Percentiles rank a stretch among this genome's conserved stretches.
Conservation (phyloP, 2,113 vertebrate species). For the Nycticorax nycticorax region DNA sequence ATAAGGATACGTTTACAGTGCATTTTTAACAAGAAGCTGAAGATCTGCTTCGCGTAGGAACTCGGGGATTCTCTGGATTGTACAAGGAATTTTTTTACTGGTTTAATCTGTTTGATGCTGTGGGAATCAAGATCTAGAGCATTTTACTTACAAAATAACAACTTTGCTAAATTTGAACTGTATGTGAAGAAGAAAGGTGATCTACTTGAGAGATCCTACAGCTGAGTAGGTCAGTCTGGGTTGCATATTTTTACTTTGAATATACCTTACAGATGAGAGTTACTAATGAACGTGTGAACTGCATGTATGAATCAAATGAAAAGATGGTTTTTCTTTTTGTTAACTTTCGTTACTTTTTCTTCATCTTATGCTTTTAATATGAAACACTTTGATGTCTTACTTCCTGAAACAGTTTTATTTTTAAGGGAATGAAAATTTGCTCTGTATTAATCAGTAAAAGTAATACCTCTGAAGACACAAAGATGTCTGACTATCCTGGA, state of each 20-base stretch:
- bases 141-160: neutral
- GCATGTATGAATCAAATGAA: neutral
- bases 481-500: neutral
- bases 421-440: neutral
- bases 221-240: neutral
- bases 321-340: neutral
- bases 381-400: neutral
- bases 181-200: neutral
- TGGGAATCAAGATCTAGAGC: neutral
- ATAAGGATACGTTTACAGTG: conserved; percentile 75
- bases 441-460: neutral
- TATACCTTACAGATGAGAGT: neutral
- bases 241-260: neutral
- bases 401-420: neutral
- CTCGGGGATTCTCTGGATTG: neutral
- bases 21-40: conserved; percentile 42
- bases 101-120: neutral
- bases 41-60: conserved; percentile 18
- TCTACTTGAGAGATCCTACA: neutral
- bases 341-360: neutral
- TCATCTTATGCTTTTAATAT: neutral
- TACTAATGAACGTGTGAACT: neutral
- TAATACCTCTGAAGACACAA: neutral
- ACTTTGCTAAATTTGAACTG: neutral
- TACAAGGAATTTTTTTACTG: neutral